Base-by-base conservation (phyloP, 2,797 vertebrate genomes). In the Anguilla megastoma region DNA sequence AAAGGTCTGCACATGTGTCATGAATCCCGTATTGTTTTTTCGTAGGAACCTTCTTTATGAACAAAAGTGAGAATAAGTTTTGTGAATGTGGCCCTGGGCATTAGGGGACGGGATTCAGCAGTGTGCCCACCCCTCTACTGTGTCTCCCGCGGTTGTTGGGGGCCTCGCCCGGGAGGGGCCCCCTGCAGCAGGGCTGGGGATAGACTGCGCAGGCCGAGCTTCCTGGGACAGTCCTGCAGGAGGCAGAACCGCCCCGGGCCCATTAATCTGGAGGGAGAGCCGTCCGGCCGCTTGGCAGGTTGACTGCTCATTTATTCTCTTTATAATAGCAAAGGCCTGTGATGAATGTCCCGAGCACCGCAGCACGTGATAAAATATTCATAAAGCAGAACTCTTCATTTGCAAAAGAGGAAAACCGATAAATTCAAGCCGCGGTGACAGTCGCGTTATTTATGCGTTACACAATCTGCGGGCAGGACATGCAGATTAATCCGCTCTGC, bases 231-330 rank as follows among this genome's bases (percentile, higher is more conserved):
- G 54, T 86, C 88, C 88, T 58, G 54, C 66, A 85, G 88, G 85
- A 83, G 85, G 87, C 56, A 71, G 85, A 69, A 83, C 85, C 86
- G 90, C 86, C 74, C 85, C 48, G 56, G 33, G 84, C 84, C 50
- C 89, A 87, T 88, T 86, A 84, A 84, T 88, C 60, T 41, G 48
- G 63, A 50, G 30, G 7, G 48, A 10, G 66, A 58, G 50, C 52
- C 52, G 48, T 21, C 76, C 94, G 95, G 95, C 96, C 95, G 96
- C 94, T 95, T 96, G 95, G 96, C 95, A 96, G 95, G 95, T 95
- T 97, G 97, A 97, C 97, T 99, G 97, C 97, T 98, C 97, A 98
- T 99, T 98, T 98, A 98, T 98, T 98, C 97, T 98, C 97, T 99
- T 99, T 98, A 97, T 98, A 98, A 97, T 97, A 97, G 97, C 93